Evolutionary conservation across 2,113 vertebrate species (phyloP).

Genomic region (Rhinoderma darwinii): DNA sequence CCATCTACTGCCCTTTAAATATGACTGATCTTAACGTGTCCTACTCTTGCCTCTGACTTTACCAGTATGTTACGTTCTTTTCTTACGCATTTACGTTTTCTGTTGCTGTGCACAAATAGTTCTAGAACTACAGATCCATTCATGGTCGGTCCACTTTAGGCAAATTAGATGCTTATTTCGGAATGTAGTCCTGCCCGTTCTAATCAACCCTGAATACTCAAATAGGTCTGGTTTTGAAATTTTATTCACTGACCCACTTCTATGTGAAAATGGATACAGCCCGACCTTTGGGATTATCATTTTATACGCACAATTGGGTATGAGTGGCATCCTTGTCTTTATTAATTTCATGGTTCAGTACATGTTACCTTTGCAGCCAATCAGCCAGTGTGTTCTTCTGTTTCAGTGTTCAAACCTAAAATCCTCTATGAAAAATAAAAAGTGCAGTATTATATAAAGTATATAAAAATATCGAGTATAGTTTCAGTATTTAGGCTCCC

Average conservation of each 20-base stretch:
- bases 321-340: slow-evolving; percentile 5
- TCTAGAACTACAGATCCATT: neutral
- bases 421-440: neutral
- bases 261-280: neutral
- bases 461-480: neutral
- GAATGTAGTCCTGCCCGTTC: neutral
- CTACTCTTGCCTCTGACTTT: neutral
- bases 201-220: neutral
- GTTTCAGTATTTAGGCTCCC: neutral
- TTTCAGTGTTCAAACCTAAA: neutral
- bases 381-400: neutral
- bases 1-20: neutral
- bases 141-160: neutral
- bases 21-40: neutral
- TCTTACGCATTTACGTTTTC: neutral
- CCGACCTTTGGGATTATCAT: slow-evolving; percentile 13
- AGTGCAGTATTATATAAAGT: slow-evolving; percentile 6
- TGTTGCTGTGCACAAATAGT: neutral
- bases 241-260: neutral
- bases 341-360: slow-evolving; percentile 6
- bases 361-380: neutral
- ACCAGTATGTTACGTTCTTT: neutral
- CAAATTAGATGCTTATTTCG: neutral
- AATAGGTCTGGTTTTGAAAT: neutral
- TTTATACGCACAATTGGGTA: slow-evolving; percentile 43